Conservation (phyloP, 35 echinoderm and acorn worm genomes). For the Patiria miniata region DNA sequence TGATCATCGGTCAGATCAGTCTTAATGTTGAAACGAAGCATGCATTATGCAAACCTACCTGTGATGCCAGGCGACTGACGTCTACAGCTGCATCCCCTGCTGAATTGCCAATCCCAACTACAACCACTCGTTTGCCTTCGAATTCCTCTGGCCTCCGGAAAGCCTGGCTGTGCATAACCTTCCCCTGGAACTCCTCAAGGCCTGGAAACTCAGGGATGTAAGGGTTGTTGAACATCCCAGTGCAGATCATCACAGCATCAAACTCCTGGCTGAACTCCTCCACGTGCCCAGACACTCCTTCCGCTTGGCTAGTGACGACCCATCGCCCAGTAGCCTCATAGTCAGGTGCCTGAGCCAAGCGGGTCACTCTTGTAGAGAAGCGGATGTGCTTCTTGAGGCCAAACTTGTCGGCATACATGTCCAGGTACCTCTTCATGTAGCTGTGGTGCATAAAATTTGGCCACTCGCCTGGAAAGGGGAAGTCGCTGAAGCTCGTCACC, state of each 20-base stretch:
- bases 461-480: constrained; percentile 78
- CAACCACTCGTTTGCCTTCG: constrained; percentile 55
- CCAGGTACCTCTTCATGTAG: constrained; percentile 46
- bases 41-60: constrained; percentile 42
- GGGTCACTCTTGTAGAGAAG: constrained; percentile 57
- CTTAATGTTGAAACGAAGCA: no score
- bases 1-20: no score
- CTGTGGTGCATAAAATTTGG: constrained; percentile 52
- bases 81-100: constrained; percentile 83
- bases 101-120: constrained; percentile 76
- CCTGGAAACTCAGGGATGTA: constrained; percentile 62
- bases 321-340: constrained; percentile 67
- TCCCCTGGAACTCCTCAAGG: constrained; percentile 71
- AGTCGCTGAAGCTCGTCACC: constrained; percentile 77
- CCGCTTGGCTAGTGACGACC: constrained; percentile 49
- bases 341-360: constrained; percentile 50
- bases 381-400: constrained; percentile 60
- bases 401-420: constrained; percentile 79
- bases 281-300: background rate
- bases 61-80: constrained; percentile 56
- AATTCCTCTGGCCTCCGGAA: constrained; percentile 53
- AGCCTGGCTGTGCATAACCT: constrained; percentile 65
- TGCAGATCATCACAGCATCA: constrained; percentile 85
- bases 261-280: constrained; percentile 49
- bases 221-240: constrained; percentile 59